Evolutionary conservation across 2,888 invertebrate genomes (phyloP).

Genomic region (Cantharis rufa): DNA sequence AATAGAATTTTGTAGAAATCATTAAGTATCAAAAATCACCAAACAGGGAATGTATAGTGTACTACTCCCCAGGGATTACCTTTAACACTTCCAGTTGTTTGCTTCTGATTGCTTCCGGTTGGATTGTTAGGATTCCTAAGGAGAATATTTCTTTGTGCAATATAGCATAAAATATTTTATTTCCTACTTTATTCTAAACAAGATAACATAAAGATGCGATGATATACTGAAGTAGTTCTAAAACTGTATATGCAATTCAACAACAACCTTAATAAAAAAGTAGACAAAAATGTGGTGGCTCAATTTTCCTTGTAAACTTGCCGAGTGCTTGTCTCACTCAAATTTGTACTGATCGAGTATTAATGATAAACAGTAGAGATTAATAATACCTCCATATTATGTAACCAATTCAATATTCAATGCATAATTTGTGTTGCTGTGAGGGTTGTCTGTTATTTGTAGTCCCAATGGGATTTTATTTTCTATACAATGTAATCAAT

Average conservation of each 20-base stretch:
- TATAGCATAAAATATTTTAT: neutral
- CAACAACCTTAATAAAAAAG: neutral
- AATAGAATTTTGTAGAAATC: neutral
- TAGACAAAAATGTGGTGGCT: no score
- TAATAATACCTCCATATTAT: neutral
- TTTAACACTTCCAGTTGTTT: neutral
- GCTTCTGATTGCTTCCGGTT: neutral
- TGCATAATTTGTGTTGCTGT: neutral
- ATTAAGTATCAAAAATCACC: neutral
- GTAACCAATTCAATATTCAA: neutral
- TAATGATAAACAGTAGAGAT: neutral
- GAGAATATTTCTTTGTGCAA: neutral
- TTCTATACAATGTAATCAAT: neutral
- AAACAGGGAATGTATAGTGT: neutral
- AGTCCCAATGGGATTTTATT: neutral
- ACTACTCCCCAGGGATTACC: neutral
- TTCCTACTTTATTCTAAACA: neutral
- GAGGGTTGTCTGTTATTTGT: neutral
- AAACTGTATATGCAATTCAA: neutral
- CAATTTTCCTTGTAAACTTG: no score
- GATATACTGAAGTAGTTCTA: neutral
- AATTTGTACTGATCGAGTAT: neutral
- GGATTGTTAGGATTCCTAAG: neutral
- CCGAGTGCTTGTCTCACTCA: no score
- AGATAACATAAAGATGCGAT: neutral